Conservation (phyloP, 2,113 vertebrate species). For the Trochalopteron elliotii region DNA sequence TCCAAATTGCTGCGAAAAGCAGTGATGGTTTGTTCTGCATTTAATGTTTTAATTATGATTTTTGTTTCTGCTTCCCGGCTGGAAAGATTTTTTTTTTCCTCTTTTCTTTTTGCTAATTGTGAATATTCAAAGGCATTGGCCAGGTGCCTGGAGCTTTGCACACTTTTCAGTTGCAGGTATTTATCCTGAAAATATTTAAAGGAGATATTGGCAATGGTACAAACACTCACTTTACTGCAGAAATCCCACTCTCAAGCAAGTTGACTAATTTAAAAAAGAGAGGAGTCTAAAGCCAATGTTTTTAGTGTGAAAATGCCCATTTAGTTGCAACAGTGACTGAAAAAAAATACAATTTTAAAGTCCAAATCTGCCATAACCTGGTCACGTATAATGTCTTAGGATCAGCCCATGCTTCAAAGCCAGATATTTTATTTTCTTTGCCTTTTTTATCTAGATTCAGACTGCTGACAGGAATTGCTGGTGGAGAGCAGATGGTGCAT, state of each 20-base stretch:
- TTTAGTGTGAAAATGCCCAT: neutral
- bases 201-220: neutral
- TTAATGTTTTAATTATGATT: neutral
- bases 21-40: neutral
- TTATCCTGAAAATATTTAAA: neutral
- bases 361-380: neutral
- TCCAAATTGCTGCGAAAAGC: neutral
- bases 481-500: neutral
- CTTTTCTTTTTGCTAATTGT: neutral
- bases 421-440: neutral
- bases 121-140: neutral
- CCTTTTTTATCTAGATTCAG: neutral
- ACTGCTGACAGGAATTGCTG: neutral
- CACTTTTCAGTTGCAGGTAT: neutral
- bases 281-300: neutral
- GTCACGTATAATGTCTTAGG: neutral
- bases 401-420: neutral
- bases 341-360: neutral
- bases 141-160: neutral
- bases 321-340: neutral
- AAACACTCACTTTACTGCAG: neutral
- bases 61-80: neutral
- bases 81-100: neutral
- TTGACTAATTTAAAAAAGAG: neutral
- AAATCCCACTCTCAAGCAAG: neutral